phyloP scores from a whole-genome alignment of 2,797 vertebrate species.

The Psittacula derbiana region DNA sequence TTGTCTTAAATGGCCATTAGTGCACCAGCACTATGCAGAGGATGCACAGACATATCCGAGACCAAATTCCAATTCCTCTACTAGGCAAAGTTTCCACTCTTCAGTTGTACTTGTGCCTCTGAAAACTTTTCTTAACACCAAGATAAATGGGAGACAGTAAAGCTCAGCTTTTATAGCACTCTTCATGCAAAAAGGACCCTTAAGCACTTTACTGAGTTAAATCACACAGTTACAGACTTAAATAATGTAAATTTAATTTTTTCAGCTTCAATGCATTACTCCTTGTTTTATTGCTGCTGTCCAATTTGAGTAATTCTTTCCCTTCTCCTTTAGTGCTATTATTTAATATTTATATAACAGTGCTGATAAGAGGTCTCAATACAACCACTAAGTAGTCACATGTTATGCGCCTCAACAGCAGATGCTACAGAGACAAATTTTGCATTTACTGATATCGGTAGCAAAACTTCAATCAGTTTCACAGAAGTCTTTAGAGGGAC shows the following conservation, averaged over 20 bases:
- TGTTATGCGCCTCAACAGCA: not conserved
- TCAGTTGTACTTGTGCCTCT: not conserved
- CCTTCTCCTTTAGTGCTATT: conserved; percentile 6
- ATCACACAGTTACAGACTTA: conserved; percentile 43
- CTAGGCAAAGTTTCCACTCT: not conserved
- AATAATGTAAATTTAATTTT: conserved; percentile 57
- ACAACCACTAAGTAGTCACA: not conserved
- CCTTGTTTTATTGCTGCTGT: conserved; percentile 48
- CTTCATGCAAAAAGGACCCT: conserved; percentile 26
- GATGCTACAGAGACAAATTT: not conserved
- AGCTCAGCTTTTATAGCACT: conserved; percentile 26
- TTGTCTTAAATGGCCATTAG: not conserved
- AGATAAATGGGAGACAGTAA: conserved; percentile 60
- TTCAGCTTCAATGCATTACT: conserved; percentile 25
- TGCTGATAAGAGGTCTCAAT: not conserved
- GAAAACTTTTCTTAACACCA: conserved; percentile 12
- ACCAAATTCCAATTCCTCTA: not conserved
- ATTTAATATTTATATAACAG: conserved; percentile 42
- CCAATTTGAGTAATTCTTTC: conserved; percentile 31
- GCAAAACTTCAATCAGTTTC: not conserved
- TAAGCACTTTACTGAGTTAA: conserved; percentile 38
- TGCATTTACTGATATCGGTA: not conserved
- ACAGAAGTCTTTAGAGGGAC: not conserved
- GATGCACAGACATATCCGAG: not conserved
- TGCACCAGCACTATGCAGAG: not conserved